Conservation (phyloP, 2,888 invertebrate genomes). For the Alentia gelatinosa region DNA sequence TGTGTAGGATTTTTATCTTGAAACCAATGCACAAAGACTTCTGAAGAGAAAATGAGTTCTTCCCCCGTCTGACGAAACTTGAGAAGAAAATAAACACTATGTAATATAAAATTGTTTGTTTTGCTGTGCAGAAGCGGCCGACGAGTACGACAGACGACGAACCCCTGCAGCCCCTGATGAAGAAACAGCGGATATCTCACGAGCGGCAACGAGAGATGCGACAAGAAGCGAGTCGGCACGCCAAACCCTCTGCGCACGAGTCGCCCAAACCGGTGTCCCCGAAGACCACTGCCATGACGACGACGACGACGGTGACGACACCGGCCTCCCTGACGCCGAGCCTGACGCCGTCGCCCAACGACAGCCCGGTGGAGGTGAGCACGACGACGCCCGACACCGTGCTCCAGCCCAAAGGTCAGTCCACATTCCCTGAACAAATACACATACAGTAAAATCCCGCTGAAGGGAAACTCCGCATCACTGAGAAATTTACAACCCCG, state of each 20-base stretch:
- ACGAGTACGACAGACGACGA: constrained; percentile 70
- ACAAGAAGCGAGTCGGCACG: background rate
- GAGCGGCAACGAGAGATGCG: constrained; percentile 51
- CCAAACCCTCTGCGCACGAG: background rate
- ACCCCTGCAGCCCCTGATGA: constrained; percentile 78
- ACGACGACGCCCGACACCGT: constrained; percentile 31
- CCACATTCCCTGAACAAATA: too few species aligned
- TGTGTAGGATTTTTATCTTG: too few species aligned
- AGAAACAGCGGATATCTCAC: constrained; percentile 93
- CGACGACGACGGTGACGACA: background rate
- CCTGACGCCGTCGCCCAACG: background rate
- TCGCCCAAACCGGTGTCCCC: constrained; percentile 36
- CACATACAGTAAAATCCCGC: too few species aligned
- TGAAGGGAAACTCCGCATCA: too few species aligned
- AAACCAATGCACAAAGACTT: too few species aligned
- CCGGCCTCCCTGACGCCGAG: background rate
- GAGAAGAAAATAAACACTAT: too few species aligned
- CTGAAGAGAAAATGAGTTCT: too few species aligned
- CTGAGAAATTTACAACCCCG: too few species aligned
- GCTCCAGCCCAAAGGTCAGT: background rate
- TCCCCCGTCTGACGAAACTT: too few species aligned
- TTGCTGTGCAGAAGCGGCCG: constrained; percentile 68
- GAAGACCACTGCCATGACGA: background rate
- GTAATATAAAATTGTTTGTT: too few species aligned
- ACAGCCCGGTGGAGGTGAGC: constrained; percentile 41